phyloP scores from a whole-genome alignment of 2,797 vertebrate genomes.

The Myioborus melanocephalus region DNA sequence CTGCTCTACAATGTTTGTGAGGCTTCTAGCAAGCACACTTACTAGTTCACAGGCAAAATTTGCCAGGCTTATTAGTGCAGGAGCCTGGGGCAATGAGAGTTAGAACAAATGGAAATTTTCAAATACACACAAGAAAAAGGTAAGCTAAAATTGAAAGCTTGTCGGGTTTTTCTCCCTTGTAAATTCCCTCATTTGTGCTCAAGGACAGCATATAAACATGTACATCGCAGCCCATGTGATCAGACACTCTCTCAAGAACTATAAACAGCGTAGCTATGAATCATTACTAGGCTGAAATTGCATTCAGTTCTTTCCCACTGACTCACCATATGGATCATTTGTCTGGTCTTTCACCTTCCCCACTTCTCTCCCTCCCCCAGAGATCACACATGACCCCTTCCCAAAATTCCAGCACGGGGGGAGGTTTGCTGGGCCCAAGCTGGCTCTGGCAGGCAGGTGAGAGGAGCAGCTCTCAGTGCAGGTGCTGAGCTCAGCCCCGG shows the following conservation, averaged over 20 bases:
- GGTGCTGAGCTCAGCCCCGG: not conserved
- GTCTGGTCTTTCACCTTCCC: not conserved
- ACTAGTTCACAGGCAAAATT: not conserved
- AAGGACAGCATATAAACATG: not conserved
- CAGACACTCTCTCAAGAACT: conserved; percentile 23
- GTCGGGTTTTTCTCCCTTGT: not conserved
- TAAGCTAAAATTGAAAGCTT: not conserved
- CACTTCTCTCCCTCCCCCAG: not conserved
- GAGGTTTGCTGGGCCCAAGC: not conserved
- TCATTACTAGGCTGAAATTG: conserved; percentile 18
- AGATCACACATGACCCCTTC: not conserved
- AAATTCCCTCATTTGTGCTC: not conserved
- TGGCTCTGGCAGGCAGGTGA: not conserved
- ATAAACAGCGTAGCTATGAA: conserved; percentile 13
- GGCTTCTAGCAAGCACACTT: not conserved
- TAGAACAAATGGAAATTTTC: not conserved
- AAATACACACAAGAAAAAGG: not conserved
- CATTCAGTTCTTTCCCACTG: conserved; percentile 22
- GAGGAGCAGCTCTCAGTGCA: rapidly evolving
- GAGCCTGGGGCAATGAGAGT: not conserved
- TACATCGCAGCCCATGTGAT: not conserved
- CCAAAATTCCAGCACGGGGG: not conserved
- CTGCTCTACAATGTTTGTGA: not conserved
- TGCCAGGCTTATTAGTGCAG: not conserved
- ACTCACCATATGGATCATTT: conserved; percentile 11